phyloP scores from a whole-genome alignment of 2,113 vertebrate species.

The Thomomys bottae region DNA sequence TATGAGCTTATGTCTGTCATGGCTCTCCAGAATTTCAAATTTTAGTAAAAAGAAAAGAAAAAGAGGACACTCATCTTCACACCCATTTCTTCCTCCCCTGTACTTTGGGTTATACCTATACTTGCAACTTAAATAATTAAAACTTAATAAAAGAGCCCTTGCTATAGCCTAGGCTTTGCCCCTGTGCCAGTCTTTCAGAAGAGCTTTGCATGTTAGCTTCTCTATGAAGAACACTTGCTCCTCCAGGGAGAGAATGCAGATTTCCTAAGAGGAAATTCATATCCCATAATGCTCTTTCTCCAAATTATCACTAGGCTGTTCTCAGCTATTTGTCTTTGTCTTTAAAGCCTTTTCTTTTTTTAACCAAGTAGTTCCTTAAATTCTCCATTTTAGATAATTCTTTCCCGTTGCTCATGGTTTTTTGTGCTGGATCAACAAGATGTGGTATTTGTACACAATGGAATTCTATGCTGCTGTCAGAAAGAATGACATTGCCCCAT shows the following conservation, averaged over 20 bases:
- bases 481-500: too few species aligned
- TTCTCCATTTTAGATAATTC: not conserved
- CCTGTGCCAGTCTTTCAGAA: not conserved
- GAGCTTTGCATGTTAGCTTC: not conserved
- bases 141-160: not conserved
- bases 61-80: not conserved
- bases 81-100: not conserved
- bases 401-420: too few species aligned
- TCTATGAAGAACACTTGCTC: not conserved
- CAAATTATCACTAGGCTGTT: not conserved
- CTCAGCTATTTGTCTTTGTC: conserved; percentile 3
- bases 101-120: not conserved
- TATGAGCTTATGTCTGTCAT: not conserved
- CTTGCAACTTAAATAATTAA: not conserved
- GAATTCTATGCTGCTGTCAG: too few species aligned
- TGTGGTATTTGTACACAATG: too few species aligned
- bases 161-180: not conserved
- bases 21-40: not conserved
- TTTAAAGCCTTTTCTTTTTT: not conserved
- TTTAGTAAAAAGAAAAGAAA: not conserved
- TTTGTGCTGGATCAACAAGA: too few species aligned
- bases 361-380: not conserved
- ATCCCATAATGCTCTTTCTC: not conserved
- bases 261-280: not conserved
- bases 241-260: not conserved